Evolutionary conservation across 2,797 vertebrate species (phyloP), one percentile per base, ranked within the genome.

Genomic region (Anisognathus igniventris): DNA sequence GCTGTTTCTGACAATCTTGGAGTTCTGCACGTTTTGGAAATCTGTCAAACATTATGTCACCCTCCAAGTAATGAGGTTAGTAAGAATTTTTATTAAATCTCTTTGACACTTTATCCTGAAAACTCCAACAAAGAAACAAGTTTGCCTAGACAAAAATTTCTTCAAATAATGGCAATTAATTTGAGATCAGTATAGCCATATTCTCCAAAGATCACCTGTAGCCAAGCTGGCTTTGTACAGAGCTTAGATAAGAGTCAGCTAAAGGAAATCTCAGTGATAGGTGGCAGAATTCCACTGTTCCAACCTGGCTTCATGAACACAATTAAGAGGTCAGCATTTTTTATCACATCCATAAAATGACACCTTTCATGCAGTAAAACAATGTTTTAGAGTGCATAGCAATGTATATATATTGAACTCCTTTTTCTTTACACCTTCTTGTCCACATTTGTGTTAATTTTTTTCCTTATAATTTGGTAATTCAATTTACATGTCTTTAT

Each of bases 1-100:
- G 98, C 99, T 9, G 96, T 99, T 90, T 98, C 98, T 23, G 99
- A 99, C 47, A 96, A 98, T 66, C 96, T 97, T 48, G 99, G 99
- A 80, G 97, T 98, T 7, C 96, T 99, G 61, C 98, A 98, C 77
- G 95, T 99, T 95, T 97, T 99, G 71, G 98, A 99, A 97, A 98
- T 99, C 88, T 98, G 98, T 39, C 98, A 98, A 97, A 95, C 86
- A 3, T 92, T 99, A 90, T 98, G 96, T 88, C 92, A 91, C 53
- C 97, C 98, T 56, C 97, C 95, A 3, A 90, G 23, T 65, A 98
- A 98, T 64, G 99, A 99, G 98, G 99, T 99, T 68, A 96, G 98
- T 96, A 86, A 73, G 39, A 75, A 88, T 57, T 90, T 84, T 30
- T 67, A 78, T 86, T 80, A 30, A 37, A 72, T 83, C 40, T 92